Percentiles rank a stretch among this genome's conserved stretches.
These are phyloP conservation scores for Globicephala melas DNA, from an alignment of 2,113 vertebrate species.

Conservation along the genomic window DNA sequence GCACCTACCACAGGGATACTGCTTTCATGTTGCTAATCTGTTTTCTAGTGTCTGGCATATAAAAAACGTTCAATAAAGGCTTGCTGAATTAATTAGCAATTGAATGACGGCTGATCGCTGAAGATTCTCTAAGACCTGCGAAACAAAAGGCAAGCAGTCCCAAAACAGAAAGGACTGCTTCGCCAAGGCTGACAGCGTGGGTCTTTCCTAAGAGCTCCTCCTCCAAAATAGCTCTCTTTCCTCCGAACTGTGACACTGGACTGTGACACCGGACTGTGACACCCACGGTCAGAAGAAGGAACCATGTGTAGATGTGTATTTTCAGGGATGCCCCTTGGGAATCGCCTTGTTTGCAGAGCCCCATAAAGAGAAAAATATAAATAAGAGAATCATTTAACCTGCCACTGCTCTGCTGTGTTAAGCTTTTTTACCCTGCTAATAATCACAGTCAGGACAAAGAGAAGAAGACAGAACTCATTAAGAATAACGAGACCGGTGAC, in stretches of 20 bases:
- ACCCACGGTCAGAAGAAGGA: neutral
- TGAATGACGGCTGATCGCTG: conserved; percentile 1
- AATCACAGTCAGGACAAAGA: conserved; percentile 64
- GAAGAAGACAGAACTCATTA: conserved; percentile 64
- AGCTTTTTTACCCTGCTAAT: conserved; percentile 74
- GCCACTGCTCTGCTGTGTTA: conserved; percentile 5
- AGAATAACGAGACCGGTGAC: conserved; percentile 64
- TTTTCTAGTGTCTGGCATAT: conserved; percentile 9
- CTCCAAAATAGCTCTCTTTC: neutral
- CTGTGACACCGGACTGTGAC: neutral
- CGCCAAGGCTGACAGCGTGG: neutral
- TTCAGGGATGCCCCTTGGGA: conserved; percentile 2
- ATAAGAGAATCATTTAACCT: conserved; percentile 67
- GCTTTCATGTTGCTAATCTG: neutral
- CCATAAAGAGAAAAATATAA: conserved; percentile 53
- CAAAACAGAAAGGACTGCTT: neutral
- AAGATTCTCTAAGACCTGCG: neutral
- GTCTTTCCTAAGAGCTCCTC: neutral
- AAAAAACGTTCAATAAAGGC: neutral
- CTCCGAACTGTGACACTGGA: neutral
- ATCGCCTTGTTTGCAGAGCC: neutral
- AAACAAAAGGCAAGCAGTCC: conserved; percentile 12
- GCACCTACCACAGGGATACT: neutral
- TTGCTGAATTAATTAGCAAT: neutral
- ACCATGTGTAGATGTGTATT: neutral